These are phyloP conservation scores for Cloeon dipterum DNA, from an alignment of 2,888 invertebrate genomes.

Conservation along the genomic window DNA sequence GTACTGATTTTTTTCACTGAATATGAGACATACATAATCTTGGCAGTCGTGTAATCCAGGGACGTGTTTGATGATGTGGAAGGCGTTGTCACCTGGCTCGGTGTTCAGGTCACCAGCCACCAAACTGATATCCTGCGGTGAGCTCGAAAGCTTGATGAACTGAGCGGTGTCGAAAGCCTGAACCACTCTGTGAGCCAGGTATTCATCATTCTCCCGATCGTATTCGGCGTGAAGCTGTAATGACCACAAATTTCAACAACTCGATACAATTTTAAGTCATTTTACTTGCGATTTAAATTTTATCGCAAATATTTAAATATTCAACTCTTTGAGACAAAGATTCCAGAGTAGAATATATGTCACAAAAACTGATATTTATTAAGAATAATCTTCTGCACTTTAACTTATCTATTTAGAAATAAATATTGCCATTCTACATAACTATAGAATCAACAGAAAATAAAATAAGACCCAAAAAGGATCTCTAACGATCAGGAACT, in stretches of 20 bases:
- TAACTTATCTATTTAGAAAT: too few species aligned
- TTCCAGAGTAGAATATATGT: too few species aligned
- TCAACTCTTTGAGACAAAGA: too few species aligned
- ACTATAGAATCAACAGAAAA: too few species aligned
- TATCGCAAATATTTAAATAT: too few species aligned
- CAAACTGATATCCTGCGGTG: constrained; percentile 56
- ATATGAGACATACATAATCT: constrained; percentile 7
- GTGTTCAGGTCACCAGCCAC: constrained; percentile 90
- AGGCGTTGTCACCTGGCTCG: constrained; percentile 65
- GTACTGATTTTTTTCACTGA: too few species aligned
- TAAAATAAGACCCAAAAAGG: too few species aligned
- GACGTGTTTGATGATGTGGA: constrained; percentile 34
- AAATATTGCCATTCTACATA: too few species aligned
- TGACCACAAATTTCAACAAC: constrained; percentile 1
- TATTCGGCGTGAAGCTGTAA: constrained; percentile 87
- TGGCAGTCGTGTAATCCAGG: constrained; percentile 16
- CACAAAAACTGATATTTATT: too few species aligned
- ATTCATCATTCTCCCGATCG: constrained; percentile 44
- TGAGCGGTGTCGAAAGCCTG: constrained; percentile 91
- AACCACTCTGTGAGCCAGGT: constrained; percentile 72
- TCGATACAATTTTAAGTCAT: background rate
- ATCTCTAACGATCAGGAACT: too few species aligned
- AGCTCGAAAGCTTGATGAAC: constrained; percentile 68
- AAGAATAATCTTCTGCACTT: too few species aligned
- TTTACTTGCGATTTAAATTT: too few species aligned